Evolutionary conservation across 2,888 invertebrate genomes (phyloP).

Genomic region (Agelastica alni): DNA sequence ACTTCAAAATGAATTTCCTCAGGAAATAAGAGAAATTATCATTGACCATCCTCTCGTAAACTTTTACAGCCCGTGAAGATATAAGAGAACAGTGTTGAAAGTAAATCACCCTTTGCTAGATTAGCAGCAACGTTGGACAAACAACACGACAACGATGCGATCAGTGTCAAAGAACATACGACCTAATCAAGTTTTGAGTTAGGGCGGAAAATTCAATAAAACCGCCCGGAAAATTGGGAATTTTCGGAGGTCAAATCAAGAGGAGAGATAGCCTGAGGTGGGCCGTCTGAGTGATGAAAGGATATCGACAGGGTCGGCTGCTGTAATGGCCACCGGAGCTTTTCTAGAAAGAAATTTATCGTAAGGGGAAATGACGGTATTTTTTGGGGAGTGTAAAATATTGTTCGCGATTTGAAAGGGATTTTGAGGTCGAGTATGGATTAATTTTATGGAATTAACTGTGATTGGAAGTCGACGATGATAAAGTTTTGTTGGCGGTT

Average conservation of each 20-base stretch:
- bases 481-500: conserved; percentile 1
- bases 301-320: conserved; percentile 29
- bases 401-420: conserved; percentile 8
- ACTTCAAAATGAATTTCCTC: too few species aligned
- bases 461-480: conserved; percentile 3
- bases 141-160: conserved; percentile 7
- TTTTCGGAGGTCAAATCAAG: conserved; percentile 1
- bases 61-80: conserved; percentile 22
- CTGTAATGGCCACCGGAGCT: conserved; percentile 24
- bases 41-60: conserved; percentile 18
- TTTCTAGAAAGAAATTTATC: conserved; percentile 19
- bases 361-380: conserved; percentile 20
- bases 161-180: neutral
- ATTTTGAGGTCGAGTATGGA: conserved; percentile 15
- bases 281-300: conserved; percentile 25
- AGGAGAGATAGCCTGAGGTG: conserved; percentile 18
- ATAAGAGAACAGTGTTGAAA: conserved; percentile 29
- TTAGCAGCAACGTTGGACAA: conserved; percentile 12
- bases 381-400: conserved; percentile 20
- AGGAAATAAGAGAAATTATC: neutral
- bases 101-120: conserved; percentile 37
- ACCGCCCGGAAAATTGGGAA: neutral
- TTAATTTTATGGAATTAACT: conserved; percentile 7
- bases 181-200: neutral
- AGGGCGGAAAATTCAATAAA: neutral